These are phyloP conservation scores for Trichoplusia ni DNA, from an alignment of 1,140 invertebrate genomes.

Conservation along the genomic window DNA sequence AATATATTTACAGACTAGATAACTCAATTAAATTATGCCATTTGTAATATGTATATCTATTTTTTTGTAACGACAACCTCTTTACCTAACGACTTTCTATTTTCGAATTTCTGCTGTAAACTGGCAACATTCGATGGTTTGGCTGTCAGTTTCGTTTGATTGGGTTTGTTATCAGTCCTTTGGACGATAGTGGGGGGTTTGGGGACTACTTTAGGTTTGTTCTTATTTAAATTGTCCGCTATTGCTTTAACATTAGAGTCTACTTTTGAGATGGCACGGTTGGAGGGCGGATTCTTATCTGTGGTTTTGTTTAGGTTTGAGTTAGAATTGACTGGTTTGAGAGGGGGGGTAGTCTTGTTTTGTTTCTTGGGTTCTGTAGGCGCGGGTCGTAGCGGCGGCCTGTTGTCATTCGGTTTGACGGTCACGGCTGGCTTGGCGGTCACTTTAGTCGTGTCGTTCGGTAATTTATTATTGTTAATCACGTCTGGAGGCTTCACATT, in stretches of 20 bases:
- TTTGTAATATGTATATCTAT: slow-evolving; percentile 42
- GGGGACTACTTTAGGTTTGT: slow-evolving; percentile 72
- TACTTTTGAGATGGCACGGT: slow-evolving; percentile 58
- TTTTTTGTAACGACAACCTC: slow-evolving; percentile 66
- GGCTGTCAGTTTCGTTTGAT: slow-evolving; percentile 79
- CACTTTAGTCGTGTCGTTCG: slow-evolving; percentile 61
- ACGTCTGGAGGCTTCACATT: slow-evolving; percentile 84
- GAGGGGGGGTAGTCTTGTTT: slow-evolving; percentile 48
- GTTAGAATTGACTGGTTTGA: slow-evolving; percentile 58
- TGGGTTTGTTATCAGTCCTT: slow-evolving; percentile 69
- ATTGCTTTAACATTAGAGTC: slow-evolving; percentile 72
- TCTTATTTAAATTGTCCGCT: slow-evolving; percentile 72
- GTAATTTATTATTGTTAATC: slow-evolving; percentile 77
- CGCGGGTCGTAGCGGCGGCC: slow-evolving; percentile 62
- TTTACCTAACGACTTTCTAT: slow-evolving; percentile 74
- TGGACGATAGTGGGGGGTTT: slow-evolving; percentile 61
- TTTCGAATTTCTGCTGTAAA: slow-evolving; percentile 89
- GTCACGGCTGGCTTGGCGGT: slow-evolving; percentile 56
- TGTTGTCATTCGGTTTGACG: slow-evolving; percentile 60
- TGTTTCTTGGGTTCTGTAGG: slow-evolving; percentile 63
- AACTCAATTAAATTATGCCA: slow-evolving; percentile 27
- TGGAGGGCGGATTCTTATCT: slow-evolving; percentile 55
- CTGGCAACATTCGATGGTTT: slow-evolving; percentile 87
- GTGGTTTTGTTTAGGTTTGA: slow-evolving; percentile 51
- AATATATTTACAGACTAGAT: slow-evolving; percentile 37